Conservation (phyloP, 2,888 invertebrate species). For the Diplolepis rosae region DNA sequence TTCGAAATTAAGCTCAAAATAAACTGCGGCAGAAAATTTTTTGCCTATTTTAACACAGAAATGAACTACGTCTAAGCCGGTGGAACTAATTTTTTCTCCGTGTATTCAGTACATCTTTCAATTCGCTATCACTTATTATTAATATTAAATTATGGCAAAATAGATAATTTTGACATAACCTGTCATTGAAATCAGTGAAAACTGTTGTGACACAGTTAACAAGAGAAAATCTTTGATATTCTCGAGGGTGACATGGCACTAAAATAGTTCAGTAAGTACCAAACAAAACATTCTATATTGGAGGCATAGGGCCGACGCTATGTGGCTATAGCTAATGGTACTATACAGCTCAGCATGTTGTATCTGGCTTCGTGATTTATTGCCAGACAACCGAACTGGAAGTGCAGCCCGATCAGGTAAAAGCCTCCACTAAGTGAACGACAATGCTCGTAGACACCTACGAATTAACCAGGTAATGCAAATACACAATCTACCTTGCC, state of each 20-base stretch:
- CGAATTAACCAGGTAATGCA: constrained; percentile 53
- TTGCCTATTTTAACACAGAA: too few species aligned
- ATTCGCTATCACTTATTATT: too few species aligned
- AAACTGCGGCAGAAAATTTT: too few species aligned
- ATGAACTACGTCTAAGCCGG: too few species aligned
- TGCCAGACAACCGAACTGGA: constrained; percentile 63
- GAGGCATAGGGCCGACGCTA: background rate
- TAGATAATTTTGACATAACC: background rate
- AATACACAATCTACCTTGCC: background rate
- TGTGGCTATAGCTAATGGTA: background rate
- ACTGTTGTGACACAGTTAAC: background rate
- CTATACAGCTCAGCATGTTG: background rate
- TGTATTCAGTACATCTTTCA: too few species aligned
- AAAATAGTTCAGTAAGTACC: too few species aligned
- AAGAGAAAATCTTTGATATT: background rate
- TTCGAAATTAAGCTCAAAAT: too few species aligned
- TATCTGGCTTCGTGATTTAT: constrained; percentile 59
- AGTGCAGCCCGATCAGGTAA: constrained; percentile 54
- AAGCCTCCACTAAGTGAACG: constrained; percentile 48
- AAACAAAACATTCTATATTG: too few species aligned
- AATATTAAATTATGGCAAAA: too few species aligned
- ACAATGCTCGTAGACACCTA: constrained; percentile 58
- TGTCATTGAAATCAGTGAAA: background rate
- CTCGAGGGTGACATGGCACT: background rate
- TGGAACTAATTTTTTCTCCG: too few species aligned